phyloP scores from a whole-genome alignment of 2,888 invertebrate genomes.

The Laothoe populi region DNA sequence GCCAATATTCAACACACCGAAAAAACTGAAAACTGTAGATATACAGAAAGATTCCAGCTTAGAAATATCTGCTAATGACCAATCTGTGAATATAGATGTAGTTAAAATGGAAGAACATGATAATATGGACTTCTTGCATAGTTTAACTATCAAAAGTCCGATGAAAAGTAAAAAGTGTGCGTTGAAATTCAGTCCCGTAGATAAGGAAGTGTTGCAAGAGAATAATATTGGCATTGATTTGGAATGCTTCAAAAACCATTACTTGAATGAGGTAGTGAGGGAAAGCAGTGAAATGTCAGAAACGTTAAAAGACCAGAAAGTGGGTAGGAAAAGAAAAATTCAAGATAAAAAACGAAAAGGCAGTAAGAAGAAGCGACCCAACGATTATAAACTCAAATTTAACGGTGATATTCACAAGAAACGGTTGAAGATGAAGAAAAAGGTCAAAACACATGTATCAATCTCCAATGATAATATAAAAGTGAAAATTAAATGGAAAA shows the following conservation, averaged over 20 bases:
- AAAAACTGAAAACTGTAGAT: constrained; percentile 56
- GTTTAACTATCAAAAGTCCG: constrained; percentile 38
- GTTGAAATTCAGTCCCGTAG: constrained; percentile 56
- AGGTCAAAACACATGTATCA: constrained; percentile 41
- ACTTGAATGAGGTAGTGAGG: constrained; percentile 60
- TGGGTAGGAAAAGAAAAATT: neutral
- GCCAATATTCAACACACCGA: constrained; percentile 49
- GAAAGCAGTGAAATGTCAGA: constrained; percentile 24
- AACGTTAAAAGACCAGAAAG: too few species aligned
- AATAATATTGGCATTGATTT: constrained; percentile 57
- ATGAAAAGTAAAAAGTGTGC: constrained; percentile 43
- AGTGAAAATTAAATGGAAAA: constrained; percentile 60
- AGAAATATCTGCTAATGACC: constrained; percentile 63
- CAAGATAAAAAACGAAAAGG: neutral
- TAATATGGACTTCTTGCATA: constrained; percentile 25
- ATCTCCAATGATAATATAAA: constrained; percentile 52
- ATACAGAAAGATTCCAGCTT: constrained; percentile 59
- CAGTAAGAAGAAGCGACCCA: neutral
- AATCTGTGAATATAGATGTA: constrained; percentile 57
- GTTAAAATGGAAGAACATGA: constrained; percentile 44
- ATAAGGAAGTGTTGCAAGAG: constrained; percentile 49
- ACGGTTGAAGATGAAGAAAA: constrained; percentile 35
- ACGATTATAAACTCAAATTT: constrained; percentile 10
- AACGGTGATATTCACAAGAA: constrained; percentile 26
- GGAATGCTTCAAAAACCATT: constrained; percentile 67